Percentiles rank a stretch among this genome's conserved stretches.
These are phyloP conservation scores for Illadopsis cleaveri DNA, from an alignment of 2,113 vertebrate genomes.

Conservation along the genomic window DNA sequence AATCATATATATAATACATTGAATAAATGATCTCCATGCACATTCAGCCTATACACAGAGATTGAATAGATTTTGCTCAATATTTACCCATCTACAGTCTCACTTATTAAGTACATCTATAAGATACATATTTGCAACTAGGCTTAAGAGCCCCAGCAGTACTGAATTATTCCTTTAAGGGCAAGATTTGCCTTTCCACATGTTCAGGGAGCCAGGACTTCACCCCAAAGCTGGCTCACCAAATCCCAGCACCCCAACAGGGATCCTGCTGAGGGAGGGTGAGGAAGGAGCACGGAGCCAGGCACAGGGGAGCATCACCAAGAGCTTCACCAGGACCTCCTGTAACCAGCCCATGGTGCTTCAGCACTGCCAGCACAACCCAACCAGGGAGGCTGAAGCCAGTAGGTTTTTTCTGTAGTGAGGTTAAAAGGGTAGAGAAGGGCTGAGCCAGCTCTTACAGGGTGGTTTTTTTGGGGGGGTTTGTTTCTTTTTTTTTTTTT, in stretches of 20 bases:
- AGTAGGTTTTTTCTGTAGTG: neutral
- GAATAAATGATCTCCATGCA: neutral
- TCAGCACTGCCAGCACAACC: neutral
- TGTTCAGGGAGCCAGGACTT: neutral
- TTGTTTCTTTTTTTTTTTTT: constrained; percentile 29
- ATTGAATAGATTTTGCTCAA: neutral
- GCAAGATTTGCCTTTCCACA: neutral
- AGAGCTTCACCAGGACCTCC: neutral
- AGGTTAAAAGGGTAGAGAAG: constrained; percentile 59
- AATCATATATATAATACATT: neutral
- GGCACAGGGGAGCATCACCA: neutral
- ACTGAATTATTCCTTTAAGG: neutral
- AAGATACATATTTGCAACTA: neutral
- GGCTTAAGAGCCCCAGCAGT: accelerated
- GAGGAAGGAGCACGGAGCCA: neutral
- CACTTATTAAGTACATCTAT: accelerated
- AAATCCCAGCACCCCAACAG: neutral
- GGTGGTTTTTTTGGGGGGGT: neutral
- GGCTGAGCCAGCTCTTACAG: constrained; percentile 46
- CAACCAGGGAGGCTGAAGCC: neutral
- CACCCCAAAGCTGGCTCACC: neutral
- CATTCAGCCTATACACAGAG: neutral
- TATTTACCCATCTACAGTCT: neutral
- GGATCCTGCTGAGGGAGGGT: neutral
- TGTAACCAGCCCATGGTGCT: neutral